These are phyloP conservation scores for Limanda limanda DNA, from an alignment of 2,113 vertebrate genomes.

Conservation along the genomic window DNA sequence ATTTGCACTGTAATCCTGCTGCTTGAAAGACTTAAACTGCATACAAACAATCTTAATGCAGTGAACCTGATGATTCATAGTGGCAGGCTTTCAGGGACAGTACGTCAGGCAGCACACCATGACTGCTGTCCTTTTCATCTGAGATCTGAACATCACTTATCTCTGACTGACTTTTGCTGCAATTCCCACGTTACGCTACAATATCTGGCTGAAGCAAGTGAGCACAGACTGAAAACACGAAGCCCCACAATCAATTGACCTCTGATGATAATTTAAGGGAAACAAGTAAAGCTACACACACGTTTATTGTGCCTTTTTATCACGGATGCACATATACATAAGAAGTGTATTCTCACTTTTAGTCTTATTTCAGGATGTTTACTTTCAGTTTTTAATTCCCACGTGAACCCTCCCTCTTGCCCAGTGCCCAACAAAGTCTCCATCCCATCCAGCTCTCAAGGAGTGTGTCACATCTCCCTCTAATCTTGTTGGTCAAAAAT, in stretches of 20 bases:
- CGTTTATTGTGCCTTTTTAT: conserved; percentile 83
- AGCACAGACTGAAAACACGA: conserved; percentile 45
- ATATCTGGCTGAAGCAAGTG: conserved; percentile 21
- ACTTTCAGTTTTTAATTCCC: conserved; percentile 30
- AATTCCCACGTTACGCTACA: conserved; percentile 40
- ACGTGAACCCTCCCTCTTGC: conserved; percentile 20
- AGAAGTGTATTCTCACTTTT: conserved; percentile 65
- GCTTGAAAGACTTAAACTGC: conserved; percentile 8
- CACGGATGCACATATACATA: conserved; percentile 75
- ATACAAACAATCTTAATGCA: conserved; percentile 5
- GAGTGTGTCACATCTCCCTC: conserved; percentile 30
- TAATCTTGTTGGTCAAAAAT: conserved; percentile 55
- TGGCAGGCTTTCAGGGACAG: conserved; percentile 1
- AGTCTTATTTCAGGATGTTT: conserved; percentile 66
- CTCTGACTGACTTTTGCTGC: conserved; percentile 18
- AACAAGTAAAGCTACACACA: conserved; percentile 76
- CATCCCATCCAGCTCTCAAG: conserved; percentile 25
- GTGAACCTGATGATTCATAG: conserved; percentile 8
- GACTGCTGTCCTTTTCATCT: neutral
- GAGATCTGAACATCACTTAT: conserved; percentile 2
- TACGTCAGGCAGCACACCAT: neutral
- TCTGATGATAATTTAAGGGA: conserved; percentile 68
- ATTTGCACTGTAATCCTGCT: conserved; percentile 5
- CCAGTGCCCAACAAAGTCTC: conserved; percentile 35
- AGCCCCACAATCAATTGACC: conserved; percentile 41